These are phyloP conservation scores for Dexiosoma caninum DNA, from an alignment of 2,888 invertebrate genomes.

Conservation along the genomic window DNA sequence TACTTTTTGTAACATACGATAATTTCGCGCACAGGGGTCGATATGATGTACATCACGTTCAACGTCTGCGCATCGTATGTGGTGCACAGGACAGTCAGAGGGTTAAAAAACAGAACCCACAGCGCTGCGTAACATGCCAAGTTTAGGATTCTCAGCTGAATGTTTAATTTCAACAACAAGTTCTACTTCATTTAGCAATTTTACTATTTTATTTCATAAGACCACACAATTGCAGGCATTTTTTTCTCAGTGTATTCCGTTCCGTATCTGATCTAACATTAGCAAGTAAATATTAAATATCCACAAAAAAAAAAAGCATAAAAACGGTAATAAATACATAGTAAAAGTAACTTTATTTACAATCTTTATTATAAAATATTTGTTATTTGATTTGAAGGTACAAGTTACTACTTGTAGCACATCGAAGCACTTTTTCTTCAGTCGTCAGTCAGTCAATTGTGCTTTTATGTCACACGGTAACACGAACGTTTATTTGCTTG, in stretches of 20 bases:
- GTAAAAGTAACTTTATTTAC: conserved; percentile 32
- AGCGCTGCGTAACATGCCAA: too few relatives aligned
- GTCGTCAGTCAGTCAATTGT: conserved; percentile 30
- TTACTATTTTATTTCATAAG: too few relatives aligned
- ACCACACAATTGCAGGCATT: neutral
- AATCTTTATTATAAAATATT: conserved; percentile 45
- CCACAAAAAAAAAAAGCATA: conserved; percentile 5
- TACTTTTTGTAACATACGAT: too few relatives aligned
- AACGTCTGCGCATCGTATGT: too few relatives aligned
- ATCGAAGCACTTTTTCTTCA: neutral
- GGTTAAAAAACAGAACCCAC: too few relatives aligned
- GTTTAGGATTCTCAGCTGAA: too few relatives aligned
- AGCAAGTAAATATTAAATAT: conserved; percentile 29
- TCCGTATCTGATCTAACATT: neutral
- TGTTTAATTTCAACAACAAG: too few relatives aligned
- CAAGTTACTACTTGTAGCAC: neutral
- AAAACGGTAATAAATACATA: neutral
- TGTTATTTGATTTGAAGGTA: conserved; percentile 33
- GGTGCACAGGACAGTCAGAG: too few relatives aligned
- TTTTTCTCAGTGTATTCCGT: conserved; percentile 13
- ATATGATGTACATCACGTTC: too few relatives aligned
- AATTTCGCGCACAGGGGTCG: too few relatives aligned
- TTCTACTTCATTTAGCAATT: too few relatives aligned
- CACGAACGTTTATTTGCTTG: conserved; percentile 43
- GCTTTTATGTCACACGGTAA: conserved; percentile 33